These are phyloP conservation scores for Macaria liturata DNA, from an alignment of 2,888 invertebrate genomes.

Conservation along the genomic window DNA sequence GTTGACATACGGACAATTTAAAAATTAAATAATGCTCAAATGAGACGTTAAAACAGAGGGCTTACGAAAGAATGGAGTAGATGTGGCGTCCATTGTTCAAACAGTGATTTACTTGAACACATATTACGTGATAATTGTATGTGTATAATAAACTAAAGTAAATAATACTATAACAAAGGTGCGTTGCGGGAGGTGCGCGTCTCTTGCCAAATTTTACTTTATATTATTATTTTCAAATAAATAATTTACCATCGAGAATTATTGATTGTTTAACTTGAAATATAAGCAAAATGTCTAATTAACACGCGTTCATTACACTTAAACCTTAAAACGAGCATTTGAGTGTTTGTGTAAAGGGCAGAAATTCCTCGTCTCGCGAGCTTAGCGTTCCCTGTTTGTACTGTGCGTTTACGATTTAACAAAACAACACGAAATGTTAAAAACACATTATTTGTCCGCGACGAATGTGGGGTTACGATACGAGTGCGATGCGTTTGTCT, in stretches of 20 bases:
- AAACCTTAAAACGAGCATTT: slow-evolving; percentile 39
- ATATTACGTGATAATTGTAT: slow-evolving; percentile 3
- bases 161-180: no score
- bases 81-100: slow-evolving; percentile 26
- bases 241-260: no score
- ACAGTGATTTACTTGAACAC: background rate
- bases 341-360: slow-evolving; percentile 58
- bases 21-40: slow-evolving; percentile 78
- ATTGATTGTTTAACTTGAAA: no score
- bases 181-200: no score
- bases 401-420: slow-evolving; percentile 82
- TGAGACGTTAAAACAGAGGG: slow-evolving; percentile 70
- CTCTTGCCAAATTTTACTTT: no score
- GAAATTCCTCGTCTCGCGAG: slow-evolving; percentile 59
- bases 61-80: slow-evolving; percentile 55
- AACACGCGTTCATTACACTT: background rate
- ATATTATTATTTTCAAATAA: no score
- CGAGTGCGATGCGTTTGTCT: slow-evolving; percentile 74
- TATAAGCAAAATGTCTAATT: no score
- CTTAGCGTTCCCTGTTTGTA: slow-evolving; percentile 68
- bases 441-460: slow-evolving; percentile 83
- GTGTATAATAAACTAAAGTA: no score
- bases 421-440: slow-evolving; percentile 83
- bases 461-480: slow-evolving; percentile 80
- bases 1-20: slow-evolving; percentile 80